Percentiles rank a stretch among this genome's conserved stretches.
Conservation (phyloP, 2,888 invertebrate genomes). For the Oscheius sp. region DNA sequence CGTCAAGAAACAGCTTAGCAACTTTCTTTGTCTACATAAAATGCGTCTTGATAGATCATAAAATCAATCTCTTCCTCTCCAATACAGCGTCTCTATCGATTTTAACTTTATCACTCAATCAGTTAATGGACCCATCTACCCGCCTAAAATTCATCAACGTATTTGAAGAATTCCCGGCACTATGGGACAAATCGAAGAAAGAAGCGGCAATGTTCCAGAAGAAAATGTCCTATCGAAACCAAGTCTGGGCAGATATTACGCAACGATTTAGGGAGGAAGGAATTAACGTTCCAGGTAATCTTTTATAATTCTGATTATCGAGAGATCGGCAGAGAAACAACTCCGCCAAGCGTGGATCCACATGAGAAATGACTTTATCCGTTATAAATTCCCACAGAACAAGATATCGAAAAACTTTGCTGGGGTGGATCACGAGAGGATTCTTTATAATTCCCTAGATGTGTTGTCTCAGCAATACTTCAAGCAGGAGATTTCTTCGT, state of each 20-base stretch:
- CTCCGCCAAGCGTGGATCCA: conserved; percentile 1
- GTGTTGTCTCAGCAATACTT: background rate
- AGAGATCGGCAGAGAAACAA: background rate
- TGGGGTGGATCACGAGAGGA: background rate
- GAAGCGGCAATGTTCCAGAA: background rate
- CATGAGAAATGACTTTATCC: conserved; percentile 12
- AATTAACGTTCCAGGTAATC: background rate
- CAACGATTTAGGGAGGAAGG: background rate
- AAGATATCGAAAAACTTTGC: background rate
- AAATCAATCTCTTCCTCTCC: no score
- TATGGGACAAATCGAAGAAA: conserved; percentile 5
- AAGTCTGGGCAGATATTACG: background rate
- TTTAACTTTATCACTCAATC: background rate
- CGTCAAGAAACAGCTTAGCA: no score
- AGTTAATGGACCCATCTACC: background rate
- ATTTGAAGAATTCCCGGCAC: conserved; percentile 1
- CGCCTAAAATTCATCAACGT: background rate
- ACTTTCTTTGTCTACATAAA: no score
- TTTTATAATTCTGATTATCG: background rate
- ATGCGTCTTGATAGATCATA: no score
- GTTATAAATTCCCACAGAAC: conserved; percentile 11
- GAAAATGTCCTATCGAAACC: background rate
- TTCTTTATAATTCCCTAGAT: background rate
- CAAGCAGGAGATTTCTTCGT: background rate
- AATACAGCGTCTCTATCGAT: background rate